Evolutionary conservation across 2,113 vertebrate species (phyloP).

Genomic region (Eulemur rufifrons): DNA sequence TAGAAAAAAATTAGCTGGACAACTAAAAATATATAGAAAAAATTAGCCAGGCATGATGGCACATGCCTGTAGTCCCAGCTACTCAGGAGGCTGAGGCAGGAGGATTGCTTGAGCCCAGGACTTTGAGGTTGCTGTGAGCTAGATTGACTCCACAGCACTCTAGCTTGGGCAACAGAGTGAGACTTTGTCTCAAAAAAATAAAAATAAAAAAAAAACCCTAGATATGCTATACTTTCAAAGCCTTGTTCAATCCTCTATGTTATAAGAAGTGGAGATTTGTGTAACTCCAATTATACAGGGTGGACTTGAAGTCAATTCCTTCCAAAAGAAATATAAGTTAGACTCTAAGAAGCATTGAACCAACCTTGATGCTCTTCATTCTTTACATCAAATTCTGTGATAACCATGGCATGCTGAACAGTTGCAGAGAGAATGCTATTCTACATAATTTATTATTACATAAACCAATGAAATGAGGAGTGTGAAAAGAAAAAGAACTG

Average conservation of each 20-base stretch:
- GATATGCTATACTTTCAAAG: neutral
- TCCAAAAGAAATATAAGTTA: neutral
- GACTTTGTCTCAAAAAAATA: too few species aligned
- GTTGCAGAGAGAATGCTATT: rapidly evolving
- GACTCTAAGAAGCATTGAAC: neutral
- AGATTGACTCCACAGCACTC: too few species aligned
- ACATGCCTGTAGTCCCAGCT: too few species aligned
- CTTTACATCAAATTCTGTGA: neutral
- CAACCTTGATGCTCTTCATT: neutral
- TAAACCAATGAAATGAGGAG: neutral
- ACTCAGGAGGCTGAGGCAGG: too few species aligned
- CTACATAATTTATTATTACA: neutral
- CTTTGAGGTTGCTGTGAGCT: too few species aligned
- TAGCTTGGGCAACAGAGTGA: too few species aligned
- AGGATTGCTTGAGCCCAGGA: too few species aligned
- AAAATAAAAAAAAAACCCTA: neutral
- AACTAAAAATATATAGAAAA: too few species aligned
- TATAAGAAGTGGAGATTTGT: neutral
- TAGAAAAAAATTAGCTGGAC: too few species aligned
- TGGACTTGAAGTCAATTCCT: neutral
- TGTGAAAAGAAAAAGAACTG: neutral
- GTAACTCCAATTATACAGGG: neutral
- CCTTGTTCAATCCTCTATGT: neutral
- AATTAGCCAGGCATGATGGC: too few species aligned
- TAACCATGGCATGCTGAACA: neutral